Evolutionary conservation across 2,797 vertebrate species (phyloP), one percentile per base, ranked within the genome.

Genomic region (Buphagus erythrorhynchus): DNA sequence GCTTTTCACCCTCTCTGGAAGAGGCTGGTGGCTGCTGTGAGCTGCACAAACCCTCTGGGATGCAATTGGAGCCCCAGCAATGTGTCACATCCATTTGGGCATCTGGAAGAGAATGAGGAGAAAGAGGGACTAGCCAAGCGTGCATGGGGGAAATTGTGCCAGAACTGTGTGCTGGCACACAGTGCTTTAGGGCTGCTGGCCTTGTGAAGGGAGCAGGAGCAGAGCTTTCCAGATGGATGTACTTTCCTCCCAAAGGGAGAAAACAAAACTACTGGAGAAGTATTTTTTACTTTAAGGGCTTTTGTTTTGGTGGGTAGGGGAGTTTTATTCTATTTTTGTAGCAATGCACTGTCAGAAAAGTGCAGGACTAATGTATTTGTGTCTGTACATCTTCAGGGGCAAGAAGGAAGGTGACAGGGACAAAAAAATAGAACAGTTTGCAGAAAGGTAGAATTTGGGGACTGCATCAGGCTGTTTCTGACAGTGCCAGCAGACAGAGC

Each of bases 321-420:
- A 66, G 7, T 0, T 75, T 72, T 79, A 25, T 71, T 63, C 33
- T 77, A 7, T 36, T 94, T 86, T 43, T 71, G 22, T 77, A 43
- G 17, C 19, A 51, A 16, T 17, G 7, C 0, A 0, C 10, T 35
- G 19, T 49, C 2, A 1, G 66, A 65, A 54, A 72, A 73, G 5
- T 28, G 10, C 7, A n/a, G 48, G 10, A 69, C 6, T 51, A 62
- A 88, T 42, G 22, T 1, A 0, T 35, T 82, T 51, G 13, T 67
- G 52, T n/a, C 76, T 80, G 3, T 48, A 16, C 16, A 35, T 59
- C 52, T 52, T 4, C 2, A 4, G 9, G 35, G 20, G 25, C 19
- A 69, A 42, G 9, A 7, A 49, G 31, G n/a, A 79, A 91, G 20
- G 29, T 38, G 59, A 21, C 25, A 68, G 61, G 29, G 42, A 42